Conservation (phyloP, 2,797 vertebrate species). For the Iguana delicatissima region DNA sequence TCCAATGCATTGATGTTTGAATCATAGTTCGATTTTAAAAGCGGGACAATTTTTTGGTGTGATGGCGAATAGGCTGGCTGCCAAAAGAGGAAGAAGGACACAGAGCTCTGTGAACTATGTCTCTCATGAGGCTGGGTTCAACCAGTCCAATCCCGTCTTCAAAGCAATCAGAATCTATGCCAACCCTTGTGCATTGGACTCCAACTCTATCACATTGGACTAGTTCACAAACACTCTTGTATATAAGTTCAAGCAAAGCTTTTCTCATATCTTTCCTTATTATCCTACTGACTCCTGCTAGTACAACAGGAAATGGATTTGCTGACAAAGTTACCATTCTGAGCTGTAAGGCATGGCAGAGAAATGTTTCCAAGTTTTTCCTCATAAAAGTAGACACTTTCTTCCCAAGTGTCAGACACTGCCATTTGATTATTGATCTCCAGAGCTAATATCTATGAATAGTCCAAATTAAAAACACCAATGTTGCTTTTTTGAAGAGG, state of each 20-base stretch:
- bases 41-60: neutral
- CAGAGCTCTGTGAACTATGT: neutral
- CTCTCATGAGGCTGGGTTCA: neutral
- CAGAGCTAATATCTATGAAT: slow-evolving; percentile 22
- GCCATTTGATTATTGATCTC: slow-evolving; percentile 27
- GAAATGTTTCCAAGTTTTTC: slow-evolving; percentile 6
- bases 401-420: neutral
- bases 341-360: neutral
- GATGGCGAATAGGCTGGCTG: neutral
- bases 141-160: neutral
- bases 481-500: neutral
- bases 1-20: neutral
- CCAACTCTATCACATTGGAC: neutral
- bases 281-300: neutral
- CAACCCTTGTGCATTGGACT: too few relatives aligned
- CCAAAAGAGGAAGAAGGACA: neutral
- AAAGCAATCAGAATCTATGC: neutral
- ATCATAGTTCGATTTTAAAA: neutral
- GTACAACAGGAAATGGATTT: neutral
- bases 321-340: neutral
- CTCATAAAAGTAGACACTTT: neutral
- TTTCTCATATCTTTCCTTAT: neutral
- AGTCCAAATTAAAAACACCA: slow-evolving; percentile 31
- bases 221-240: neutral
- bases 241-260: neutral